Evolutionary conservation across 2,888 invertebrate species (phyloP).

Genomic region (Hylaea fasciaria): DNA sequence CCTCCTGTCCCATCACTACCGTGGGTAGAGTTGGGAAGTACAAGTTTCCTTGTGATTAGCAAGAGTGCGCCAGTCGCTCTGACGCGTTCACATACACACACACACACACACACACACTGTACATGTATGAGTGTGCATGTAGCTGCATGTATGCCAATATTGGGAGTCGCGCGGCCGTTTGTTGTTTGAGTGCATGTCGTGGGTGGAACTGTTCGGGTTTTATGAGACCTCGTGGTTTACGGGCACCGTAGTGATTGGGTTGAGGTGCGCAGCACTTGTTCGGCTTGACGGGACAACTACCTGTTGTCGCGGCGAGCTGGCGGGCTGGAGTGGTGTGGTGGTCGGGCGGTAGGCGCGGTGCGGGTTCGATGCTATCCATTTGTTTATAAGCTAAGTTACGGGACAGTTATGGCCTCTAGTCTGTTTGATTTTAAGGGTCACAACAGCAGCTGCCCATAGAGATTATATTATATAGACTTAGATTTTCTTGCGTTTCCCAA

Average conservation of each 20-base stretch:
- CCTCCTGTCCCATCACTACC: constrained; percentile 45
- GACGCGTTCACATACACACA: constrained; percentile 43
- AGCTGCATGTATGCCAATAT: constrained; percentile 12
- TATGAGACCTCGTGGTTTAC: constrained; percentile 17
- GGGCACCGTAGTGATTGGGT: constrained; percentile 9
- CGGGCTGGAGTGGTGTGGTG: not conserved
- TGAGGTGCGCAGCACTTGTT: constrained; percentile 2
- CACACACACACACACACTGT: constrained; percentile 8
- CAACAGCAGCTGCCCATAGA: too few relatives aligned
- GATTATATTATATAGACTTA: too few relatives aligned
- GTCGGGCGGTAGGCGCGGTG: not conserved
- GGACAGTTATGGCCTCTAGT: too few relatives aligned
- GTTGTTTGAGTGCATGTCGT: constrained; percentile 8
- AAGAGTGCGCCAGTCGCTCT: constrained; percentile 53
- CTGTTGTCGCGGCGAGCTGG: constrained; percentile 19
- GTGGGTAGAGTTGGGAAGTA: constrained; percentile 42
- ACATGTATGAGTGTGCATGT: constrained; percentile 19
- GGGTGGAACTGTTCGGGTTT: constrained; percentile 7
- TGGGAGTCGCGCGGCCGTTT: constrained; percentile 1
- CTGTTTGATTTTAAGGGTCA: too few relatives aligned
- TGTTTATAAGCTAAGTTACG: not conserved
- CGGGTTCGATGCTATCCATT: not conserved
- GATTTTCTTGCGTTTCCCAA: too few relatives aligned
- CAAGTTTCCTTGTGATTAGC: constrained; percentile 73
- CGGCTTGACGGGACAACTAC: constrained; percentile 16